Evolutionary conservation across 1,140 invertebrate species (phyloP), one percentile per base, ranked within the genome.

Genomic region (Eupeodes corollae): DNA sequence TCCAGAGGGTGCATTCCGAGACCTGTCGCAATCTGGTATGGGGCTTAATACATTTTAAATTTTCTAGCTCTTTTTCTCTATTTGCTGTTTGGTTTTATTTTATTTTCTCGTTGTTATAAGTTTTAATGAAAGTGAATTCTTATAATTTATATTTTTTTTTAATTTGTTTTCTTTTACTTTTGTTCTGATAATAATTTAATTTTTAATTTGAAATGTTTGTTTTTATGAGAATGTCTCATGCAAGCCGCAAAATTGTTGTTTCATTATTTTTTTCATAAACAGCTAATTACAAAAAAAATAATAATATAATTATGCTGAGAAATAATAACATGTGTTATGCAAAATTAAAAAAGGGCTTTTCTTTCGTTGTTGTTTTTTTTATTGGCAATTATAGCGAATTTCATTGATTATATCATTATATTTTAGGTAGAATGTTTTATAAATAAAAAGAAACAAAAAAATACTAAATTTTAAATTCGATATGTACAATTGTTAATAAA

Each of bases 1-100:
- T 63, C 56, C 55, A 66, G 63, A 61, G 61, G 61, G 53, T 63
- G 63, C 56, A 64, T 63, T 63, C 64, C 58, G 64, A 67, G 57
- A 67, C 64, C 57, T 67, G 64, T 67, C 64, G 63, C 63, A 67
- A 67, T 58, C 64, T 67, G 64, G 64, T 67, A 67, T 67, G 63
- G 52, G 58, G 56, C 57, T 51, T 48, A 48, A 44, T 49, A 21
- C 21, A 26, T 26, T 26, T 26, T 26, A 26, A 26, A 26, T 26
- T 26, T 26, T 26, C 21, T 26, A 26, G 21, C 8, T 26, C 8
- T 26, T 26, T 26, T 26, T 26, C 21, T 26, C 21, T 26, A 5
- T 46, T 46, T 19, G n/a, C 38, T 46, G 21, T 46, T 21, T 14
- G 19, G 6, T 46, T n/a, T 37, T 41, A 21, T 31, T 5, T 26